Percentiles rank a stretch among this genome's conserved stretches.
Conservation (phyloP, 2,113 vertebrate species). For the Apodemus speciosus region DNA sequence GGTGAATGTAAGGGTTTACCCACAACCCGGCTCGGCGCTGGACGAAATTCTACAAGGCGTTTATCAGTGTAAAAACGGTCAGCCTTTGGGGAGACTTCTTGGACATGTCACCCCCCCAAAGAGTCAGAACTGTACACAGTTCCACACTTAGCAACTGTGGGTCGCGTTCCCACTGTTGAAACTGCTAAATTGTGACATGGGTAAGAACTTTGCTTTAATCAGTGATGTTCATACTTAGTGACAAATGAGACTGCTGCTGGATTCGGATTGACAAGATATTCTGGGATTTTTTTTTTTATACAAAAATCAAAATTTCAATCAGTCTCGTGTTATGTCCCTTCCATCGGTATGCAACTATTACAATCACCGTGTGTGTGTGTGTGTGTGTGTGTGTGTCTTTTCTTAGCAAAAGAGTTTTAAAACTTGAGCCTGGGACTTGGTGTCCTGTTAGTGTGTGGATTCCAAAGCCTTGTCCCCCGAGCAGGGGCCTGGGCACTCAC, state of each 20-base stretch:
- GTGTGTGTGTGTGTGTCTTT: conserved; percentile 17
- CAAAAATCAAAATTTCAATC: conserved; percentile 47
- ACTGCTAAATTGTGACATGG: conserved; percentile 70
- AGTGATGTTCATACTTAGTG: conserved; percentile 72
- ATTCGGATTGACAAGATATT: conserved; percentile 63
- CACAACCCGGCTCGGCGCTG: conserved; percentile 67
- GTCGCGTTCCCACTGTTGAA: conserved; percentile 47
- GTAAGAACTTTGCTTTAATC: conserved; percentile 76
- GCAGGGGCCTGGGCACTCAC: conserved; percentile 35
- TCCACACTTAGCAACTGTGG: conserved; percentile 54
- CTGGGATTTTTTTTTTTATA: conserved; percentile 27
- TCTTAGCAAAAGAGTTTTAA: conserved; percentile 63
- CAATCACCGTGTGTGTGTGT: conserved; percentile 47
- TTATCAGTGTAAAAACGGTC: conserved; percentile 67
- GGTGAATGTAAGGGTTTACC: conserved; percentile 56
- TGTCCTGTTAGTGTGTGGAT: conserved; percentile 53
- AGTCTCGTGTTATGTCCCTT: conserved; percentile 10
- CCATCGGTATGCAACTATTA: conserved; percentile 41
- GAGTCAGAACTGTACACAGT: conserved; percentile 62
- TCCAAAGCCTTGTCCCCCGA: conserved; percentile 50
- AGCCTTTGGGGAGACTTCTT: conserved; percentile 47
- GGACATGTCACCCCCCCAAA: conserved; percentile 45
- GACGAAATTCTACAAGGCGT: conserved; percentile 74
- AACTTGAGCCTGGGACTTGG: conserved; percentile 68
- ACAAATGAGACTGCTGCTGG: conserved; percentile 86